These are phyloP conservation scores for Boulengeromyrus knoepffleri DNA, from an alignment of 2,113 vertebrate species.

Conservation along the genomic window DNA sequence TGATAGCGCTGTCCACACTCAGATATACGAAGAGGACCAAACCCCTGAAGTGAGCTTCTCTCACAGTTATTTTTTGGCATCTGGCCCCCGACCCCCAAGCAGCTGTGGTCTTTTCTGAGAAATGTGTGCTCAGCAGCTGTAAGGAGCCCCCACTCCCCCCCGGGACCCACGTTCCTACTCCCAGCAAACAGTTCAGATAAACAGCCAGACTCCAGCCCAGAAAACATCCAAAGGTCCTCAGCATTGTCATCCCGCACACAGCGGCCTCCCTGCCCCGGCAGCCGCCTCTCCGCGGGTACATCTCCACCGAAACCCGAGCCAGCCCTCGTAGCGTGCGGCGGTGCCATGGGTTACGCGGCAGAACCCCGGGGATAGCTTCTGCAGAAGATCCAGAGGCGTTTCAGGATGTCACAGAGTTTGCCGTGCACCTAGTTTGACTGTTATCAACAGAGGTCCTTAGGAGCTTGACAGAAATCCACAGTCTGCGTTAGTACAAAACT, in stretches of 20 bases:
- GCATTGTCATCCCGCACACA: background rate
- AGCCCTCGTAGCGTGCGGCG: background rate
- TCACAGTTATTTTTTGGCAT: background rate
- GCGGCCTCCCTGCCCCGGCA: background rate
- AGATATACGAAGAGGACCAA: background rate
- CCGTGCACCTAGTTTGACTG: background rate
- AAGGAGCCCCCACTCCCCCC: constrained; percentile 15
- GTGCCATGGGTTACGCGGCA: background rate
- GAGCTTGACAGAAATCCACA: background rate
- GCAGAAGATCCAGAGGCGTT: background rate
- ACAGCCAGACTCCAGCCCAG: background rate
- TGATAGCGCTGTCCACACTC: background rate
- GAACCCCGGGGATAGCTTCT: background rate
- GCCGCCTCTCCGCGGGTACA: background rate
- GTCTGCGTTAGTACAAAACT: background rate
- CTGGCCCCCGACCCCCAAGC: constrained; percentile 5
- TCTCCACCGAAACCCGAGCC: background rate
- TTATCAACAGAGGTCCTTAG: background rate
- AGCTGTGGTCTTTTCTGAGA: constrained; percentile 23
- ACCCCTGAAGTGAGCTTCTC: background rate
- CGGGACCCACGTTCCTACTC: constrained; percentile 16
- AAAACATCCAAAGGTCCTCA: background rate
- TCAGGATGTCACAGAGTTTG: background rate
- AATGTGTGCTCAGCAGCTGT: constrained; percentile 42
- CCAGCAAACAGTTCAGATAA: constrained; percentile 24